Conservation (phyloP, 2,888 invertebrate species). For the Napeogenes sylphis region DNA sequence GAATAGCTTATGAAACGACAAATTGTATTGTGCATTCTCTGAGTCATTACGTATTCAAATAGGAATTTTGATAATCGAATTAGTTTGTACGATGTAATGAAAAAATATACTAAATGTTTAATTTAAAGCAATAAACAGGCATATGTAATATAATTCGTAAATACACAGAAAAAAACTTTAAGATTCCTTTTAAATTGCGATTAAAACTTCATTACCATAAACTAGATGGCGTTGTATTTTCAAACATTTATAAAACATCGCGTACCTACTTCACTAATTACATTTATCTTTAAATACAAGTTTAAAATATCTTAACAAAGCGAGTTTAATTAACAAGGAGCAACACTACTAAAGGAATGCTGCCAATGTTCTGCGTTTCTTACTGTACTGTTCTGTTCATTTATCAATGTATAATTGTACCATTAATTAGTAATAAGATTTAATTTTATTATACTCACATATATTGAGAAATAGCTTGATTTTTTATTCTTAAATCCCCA, state of each 20-base stretch:
- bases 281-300: slow-evolving; percentile 7
- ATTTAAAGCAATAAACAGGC: neutral
- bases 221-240: slow-evolving; percentile 3
- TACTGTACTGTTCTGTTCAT: neutral
- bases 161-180: too few relatives aligned
- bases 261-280: neutral
- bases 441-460: neutral
- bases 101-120: neutral
- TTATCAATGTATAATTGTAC: slow-evolving; percentile 1
- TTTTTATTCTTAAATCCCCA: neutral
- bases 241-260: neutral
- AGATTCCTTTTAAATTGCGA: too few relatives aligned
- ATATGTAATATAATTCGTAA: neutral
- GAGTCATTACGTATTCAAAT: slow-evolving; percentile 24
- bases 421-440: slow-evolving; percentile 1
- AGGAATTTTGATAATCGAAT: slow-evolving; percentile 11
- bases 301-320: slow-evolving; percentile 6
- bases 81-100: too few relatives aligned
- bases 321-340: slow-evolving; percentile 5
- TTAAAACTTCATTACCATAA: neutral
- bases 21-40: slow-evolving; percentile 26
- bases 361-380: slow-evolving; percentile 2
- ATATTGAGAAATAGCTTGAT: too few relatives aligned
- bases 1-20: slow-evolving; percentile 24
- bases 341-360: neutral